Base-by-base conservation (phyloP, 2,888 invertebrate genomes). In the Trilocha varians region DNA sequence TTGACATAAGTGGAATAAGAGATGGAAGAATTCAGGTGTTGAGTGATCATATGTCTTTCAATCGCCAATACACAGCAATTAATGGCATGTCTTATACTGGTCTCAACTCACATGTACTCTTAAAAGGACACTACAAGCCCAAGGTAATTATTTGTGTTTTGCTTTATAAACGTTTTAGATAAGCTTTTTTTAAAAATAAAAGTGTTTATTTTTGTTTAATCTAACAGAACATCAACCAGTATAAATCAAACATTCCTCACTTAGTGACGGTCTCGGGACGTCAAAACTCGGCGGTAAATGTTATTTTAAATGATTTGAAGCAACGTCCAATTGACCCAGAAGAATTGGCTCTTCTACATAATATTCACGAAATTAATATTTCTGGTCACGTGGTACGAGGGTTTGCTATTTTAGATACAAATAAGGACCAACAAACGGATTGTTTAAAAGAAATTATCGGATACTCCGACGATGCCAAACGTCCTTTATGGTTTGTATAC, bases 401-500 rank as follows among this genome's bases (percentile, higher is more conserved):
- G 5, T 91, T 84, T 59, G 73, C 87, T 3, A 67, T 92, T 32
- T 54, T 45, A 55, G 48, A 44, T 34, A 49, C 49, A 6, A 47
- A 54, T 14, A 36, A 44, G 25, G 14, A 53, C 6, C 35, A 44
- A 1, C 43, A 46, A 14, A 57, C 59, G 0, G 38, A 49, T 2
- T 43, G 46, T 0, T 42, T 55, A 3, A 15, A 40, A 13, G 44
- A 57, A 36, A 50, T 46, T 9, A 44, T 44, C 2, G 55, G 53
- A 9, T 58, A 61, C 38, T 59, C 43, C 15, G 53, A 57, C n/a
- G 59, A 53, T 8, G 59, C 43, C 0, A 48, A 52, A 14, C 54
- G 78, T 2, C 88, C 89, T 4, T 67, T 91, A 3, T 91, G 90
- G 88, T 90, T 85, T 60, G 78, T 91, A 39, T 90, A 88, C 70